Percentiles rank a stretch among this genome's conserved stretches.
These are phyloP conservation scores for Motacilla tschutschensis DNA, from an alignment of 2,113 vertebrate genomes.

Conservation along the genomic window DNA sequence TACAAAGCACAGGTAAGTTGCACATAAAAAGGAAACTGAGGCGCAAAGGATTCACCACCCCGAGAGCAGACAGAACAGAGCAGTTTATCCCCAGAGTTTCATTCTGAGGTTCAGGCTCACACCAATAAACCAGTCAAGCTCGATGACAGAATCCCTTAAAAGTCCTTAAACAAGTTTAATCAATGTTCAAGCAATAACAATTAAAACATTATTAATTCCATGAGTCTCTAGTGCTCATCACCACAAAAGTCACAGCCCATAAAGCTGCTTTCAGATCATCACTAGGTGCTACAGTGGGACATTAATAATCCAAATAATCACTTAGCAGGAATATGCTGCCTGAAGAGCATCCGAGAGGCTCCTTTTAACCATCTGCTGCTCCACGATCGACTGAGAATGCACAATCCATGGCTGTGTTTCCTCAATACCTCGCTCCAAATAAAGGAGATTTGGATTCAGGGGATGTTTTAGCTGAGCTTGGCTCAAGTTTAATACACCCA, in stretches of 20 bases:
- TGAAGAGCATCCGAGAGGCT: neutral
- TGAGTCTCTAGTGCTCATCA: neutral
- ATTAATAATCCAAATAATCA: slow-evolving; percentile 14
- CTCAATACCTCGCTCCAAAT: neutral
- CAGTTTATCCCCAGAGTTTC: neutral
- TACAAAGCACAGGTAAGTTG: neutral
- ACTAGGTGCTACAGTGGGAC: neutral
- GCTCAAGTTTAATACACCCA: neutral
- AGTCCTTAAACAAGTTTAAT: slow-evolving; percentile 9
- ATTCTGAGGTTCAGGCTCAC: neutral
- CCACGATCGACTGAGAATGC: neutral
- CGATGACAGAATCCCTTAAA: neutral
- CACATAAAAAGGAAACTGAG: neutral
- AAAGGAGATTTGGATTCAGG: neutral
- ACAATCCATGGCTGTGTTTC: neutral
- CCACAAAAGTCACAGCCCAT: neutral
- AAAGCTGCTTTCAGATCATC: slow-evolving; percentile 10
- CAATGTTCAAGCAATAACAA: neutral
- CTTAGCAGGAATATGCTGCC: neutral
- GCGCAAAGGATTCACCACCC: neutral
- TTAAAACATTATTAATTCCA: slow-evolving; percentile 1
- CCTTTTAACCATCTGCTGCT: slow-evolving; percentile 3
- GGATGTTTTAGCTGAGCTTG: neutral
- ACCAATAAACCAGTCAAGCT: neutral
- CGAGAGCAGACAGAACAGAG: neutral